These are phyloP conservation scores for Labia minor DNA, from an alignment of 2,888 invertebrate genomes.

Conservation along the genomic window DNA sequence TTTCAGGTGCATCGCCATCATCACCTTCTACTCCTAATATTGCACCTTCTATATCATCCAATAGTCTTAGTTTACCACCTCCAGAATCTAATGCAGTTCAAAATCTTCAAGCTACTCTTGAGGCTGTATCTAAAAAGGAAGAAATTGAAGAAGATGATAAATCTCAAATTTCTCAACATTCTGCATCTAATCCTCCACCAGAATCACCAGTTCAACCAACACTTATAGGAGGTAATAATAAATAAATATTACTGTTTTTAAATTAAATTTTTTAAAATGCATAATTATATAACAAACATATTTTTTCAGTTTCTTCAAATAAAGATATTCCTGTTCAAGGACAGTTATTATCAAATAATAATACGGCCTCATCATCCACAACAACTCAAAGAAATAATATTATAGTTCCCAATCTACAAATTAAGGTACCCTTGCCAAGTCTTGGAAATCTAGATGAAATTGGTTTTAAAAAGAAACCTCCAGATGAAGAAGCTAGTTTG, in stretches of 20 bases:
- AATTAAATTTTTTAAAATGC: too few relatives aligned
- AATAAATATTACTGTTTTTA: too few relatives aligned
- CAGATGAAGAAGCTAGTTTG: neutral
- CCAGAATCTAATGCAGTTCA: neutral
- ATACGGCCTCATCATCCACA: neutral
- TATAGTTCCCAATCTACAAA: slow-evolving; percentile 3
- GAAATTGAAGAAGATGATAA: slow-evolving; percentile 26
- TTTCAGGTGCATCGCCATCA: neutral
- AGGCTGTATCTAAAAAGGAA: neutral
- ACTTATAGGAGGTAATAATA: neutral
- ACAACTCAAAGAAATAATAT: neutral
- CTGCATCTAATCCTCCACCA: slow-evolving; percentile 25
- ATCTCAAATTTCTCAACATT: slow-evolving; percentile 29
- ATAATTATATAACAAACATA: too few relatives aligned
- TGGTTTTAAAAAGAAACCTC: neutral
- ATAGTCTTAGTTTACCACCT: neutral
- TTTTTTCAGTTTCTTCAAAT: neutral
- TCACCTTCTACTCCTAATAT: neutral
- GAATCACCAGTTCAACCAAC: slow-evolving; percentile 17
- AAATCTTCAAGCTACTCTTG: neutral
- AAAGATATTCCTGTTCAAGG: neutral
- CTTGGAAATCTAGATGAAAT: neutral
- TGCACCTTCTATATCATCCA: neutral
- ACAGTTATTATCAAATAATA: neutral
- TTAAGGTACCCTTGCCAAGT: neutral